Evolutionary conservation across 2,797 vertebrate genomes (phyloP).

Genomic region (Rhinoraja longicauda): DNA sequence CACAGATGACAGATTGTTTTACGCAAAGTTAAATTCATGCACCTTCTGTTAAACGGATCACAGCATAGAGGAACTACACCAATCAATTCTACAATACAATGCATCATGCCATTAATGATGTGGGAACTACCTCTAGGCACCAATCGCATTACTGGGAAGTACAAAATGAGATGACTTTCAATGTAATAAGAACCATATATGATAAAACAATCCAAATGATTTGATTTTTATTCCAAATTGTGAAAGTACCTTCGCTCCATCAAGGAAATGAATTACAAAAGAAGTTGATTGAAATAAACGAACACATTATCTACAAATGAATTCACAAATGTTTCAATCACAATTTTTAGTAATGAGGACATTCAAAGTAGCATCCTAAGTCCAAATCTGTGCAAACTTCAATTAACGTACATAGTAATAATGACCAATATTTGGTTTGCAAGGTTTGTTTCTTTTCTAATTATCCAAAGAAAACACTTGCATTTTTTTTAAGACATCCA

Average conservation of each 20-base stretch:
- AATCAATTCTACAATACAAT: conserved; percentile 32
- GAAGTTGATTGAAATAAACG: not conserved
- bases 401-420: not conserved
- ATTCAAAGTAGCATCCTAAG: not conserved
- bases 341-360: not conserved
- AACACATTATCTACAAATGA: not conserved
- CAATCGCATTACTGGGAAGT: conserved; percentile 32
- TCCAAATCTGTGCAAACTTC: not conserved
- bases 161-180: not conserved
- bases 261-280: not conserved
- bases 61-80: not conserved
- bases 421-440: not conserved
- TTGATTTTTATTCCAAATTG: conserved; percentile 5
- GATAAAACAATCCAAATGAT: not conserved
- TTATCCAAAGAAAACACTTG: not conserved
- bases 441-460: not conserved
- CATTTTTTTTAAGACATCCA: no score
- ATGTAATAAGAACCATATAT: conserved; percentile 19
- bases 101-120: not conserved
- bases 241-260: not conserved
- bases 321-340: not conserved
- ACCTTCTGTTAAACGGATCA: conserved; percentile 16
- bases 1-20: not conserved
- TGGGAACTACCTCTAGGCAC: conserved; percentile 19
- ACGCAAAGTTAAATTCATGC: not conserved